phyloP scores from a whole-genome alignment of 2,888 invertebrate species.

The Prostheceraeus crozeri region DNA sequence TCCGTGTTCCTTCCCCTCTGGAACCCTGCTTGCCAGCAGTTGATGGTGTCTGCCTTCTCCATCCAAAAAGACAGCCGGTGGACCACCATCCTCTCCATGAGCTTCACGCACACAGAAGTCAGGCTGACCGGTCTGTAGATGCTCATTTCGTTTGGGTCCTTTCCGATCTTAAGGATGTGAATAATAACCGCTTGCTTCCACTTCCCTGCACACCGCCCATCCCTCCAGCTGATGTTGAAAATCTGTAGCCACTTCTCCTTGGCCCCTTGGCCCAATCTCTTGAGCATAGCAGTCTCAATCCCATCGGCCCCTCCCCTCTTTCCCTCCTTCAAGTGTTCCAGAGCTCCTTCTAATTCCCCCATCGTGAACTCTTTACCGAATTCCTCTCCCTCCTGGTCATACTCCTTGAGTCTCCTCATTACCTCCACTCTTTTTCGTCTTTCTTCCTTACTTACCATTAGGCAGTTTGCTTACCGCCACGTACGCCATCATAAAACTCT shows the following conservation, averaged over 20 bases:
- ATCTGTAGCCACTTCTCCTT: not conserved
- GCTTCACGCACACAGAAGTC: not conserved
- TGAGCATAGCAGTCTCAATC: not conserved
- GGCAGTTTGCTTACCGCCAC: not conserved
- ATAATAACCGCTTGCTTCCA: slow-evolving; percentile 18
- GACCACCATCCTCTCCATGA: slow-evolving; percentile 1
- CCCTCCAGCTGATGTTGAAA: slow-evolving; percentile 12
- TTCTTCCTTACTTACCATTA: not conserved
- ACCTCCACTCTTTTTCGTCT: not conserved
- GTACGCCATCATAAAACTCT: no score
- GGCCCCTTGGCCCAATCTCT: not conserved
- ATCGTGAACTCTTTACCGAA: not conserved
- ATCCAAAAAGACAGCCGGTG: slow-evolving; percentile 18
- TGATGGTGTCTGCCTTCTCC: slow-evolving; percentile 16
- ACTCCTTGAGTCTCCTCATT: no score
- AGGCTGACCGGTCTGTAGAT: slow-evolving; percentile 13
- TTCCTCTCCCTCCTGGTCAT: no score
- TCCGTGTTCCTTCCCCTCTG: slow-evolving; percentile 14
- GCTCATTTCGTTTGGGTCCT: not conserved
- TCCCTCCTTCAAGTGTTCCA: not conserved
- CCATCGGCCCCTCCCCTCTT: not conserved
- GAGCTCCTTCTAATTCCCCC: not conserved
- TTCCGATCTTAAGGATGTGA: not conserved
- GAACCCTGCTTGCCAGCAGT: slow-evolving; percentile 9
- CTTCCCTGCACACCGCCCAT: slow-evolving; percentile 1